phyloP scores from a whole-genome alignment of 2,888 invertebrate genomes.

The Nesidiocoris tenuis region DNA sequence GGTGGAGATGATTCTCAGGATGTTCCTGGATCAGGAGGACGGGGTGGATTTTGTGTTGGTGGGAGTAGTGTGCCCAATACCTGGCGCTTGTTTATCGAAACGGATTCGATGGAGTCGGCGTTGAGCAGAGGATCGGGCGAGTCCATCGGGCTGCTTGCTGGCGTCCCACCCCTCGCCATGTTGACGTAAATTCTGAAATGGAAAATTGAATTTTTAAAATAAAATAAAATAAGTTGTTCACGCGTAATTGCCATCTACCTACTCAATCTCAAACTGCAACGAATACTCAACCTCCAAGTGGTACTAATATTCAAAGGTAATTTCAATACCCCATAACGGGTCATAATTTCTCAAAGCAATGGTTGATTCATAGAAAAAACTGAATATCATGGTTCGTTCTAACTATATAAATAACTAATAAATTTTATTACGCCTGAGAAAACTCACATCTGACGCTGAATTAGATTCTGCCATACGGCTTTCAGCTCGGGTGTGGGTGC shows the following conservation, averaged over 20 bases:
- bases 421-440: too few relatives aligned
- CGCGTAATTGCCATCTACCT: too few relatives aligned
- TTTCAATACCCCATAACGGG: too few relatives aligned
- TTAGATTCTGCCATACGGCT: constrained; percentile 85
- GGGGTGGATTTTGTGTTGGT: constrained; percentile 45
- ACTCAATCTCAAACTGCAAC: too few relatives aligned
- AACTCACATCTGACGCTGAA: constrained; percentile 85
- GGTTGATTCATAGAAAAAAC: too few relatives aligned
- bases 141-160: constrained; percentile 76
- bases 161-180: constrained; percentile 74
- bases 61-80: constrained; percentile 49
- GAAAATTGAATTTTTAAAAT: too few relatives aligned
- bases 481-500: constrained; percentile 82
- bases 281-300: too few relatives aligned
- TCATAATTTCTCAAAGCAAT: too few relatives aligned
- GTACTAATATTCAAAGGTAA: too few relatives aligned
- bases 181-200: constrained; percentile 73
- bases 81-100: constrained; percentile 56
- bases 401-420: too few relatives aligned
- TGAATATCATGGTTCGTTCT: too few relatives aligned
- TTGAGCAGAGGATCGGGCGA: constrained; percentile 70
- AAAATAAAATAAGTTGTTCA: too few relatives aligned
- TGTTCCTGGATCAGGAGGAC: neutral
- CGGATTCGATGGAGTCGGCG: constrained; percentile 65
- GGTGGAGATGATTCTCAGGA: constrained; percentile 50